A percentile compares a stretch with the other conserved stretches of the same genome.
phyloP scores from a whole-genome alignment of 1,140 invertebrate species.

The Drosophila santomea region DNA sequence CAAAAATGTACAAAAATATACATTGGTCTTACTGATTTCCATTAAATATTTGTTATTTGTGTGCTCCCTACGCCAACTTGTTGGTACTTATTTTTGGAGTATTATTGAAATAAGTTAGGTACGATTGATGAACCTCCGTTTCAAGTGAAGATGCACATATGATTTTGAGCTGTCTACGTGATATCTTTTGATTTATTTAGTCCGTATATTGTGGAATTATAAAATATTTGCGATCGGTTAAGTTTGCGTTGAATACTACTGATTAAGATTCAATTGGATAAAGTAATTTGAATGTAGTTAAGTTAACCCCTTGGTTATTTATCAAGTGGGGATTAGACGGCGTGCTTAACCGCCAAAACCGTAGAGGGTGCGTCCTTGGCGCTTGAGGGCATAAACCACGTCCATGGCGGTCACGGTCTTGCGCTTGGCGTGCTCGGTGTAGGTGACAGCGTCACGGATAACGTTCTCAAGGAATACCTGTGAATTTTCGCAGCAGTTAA shows the following conservation, averaged over 20 bases:
- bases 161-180: not conserved
- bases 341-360: conserved; percentile 87
- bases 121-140: not conserved
- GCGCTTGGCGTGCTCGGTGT: conserved; percentile 92
- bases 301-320: not conserved
- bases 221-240: conserved; percentile 49
- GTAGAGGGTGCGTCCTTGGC: conserved; percentile 90
- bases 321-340: conserved; percentile 19
- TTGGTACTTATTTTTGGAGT: not conserved
- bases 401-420: conserved; percentile 95
- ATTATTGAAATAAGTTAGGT: too few relatives aligned
- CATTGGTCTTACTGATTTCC: conserved; percentile 16
- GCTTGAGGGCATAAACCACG: conserved; percentile 93
- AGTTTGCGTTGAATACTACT: conserved; percentile 45
- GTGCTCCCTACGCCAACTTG: conserved; percentile 25
- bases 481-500: conserved; percentile 51
- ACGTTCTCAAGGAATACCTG: conserved; percentile 93
- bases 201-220: conserved; percentile 41
- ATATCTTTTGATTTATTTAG: conserved; percentile 44
- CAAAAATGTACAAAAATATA: conserved; percentile 34
- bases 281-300: conserved; percentile 33
- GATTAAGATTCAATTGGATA: conserved; percentile 41
- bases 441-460: conserved; percentile 93
- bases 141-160: not conserved
- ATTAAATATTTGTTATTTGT: conserved; percentile 34